Conservation (phyloP, 2,888 invertebrate genomes). For the Asteroscopus sphinx region DNA sequence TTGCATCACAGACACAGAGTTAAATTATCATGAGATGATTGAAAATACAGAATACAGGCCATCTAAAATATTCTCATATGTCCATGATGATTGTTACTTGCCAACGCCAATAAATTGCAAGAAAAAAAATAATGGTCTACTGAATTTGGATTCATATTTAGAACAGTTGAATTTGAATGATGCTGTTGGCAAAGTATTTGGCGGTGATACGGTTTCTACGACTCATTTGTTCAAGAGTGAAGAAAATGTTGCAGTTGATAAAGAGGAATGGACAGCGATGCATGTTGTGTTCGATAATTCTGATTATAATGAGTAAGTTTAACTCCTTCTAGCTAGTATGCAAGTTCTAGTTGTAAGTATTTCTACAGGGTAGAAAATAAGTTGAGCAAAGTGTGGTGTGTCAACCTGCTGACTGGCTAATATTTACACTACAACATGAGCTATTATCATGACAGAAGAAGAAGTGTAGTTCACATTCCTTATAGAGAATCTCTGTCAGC, state of each 20-base stretch:
- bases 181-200: slow-evolving; percentile 55
- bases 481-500: too few species aligned
- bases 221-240: slow-evolving; percentile 74
- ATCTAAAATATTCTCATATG: slow-evolving; percentile 88
- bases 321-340: not conserved
- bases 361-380: too few species aligned
- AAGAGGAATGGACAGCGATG: slow-evolving; percentile 79
- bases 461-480: too few species aligned
- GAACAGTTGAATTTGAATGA: slow-evolving; percentile 67
- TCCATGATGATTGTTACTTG: slow-evolving; percentile 88
- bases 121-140: slow-evolving; percentile 42
- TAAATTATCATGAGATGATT: slow-evolving; percentile 71
- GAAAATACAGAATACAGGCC: slow-evolving; percentile 71
- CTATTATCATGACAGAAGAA: too few species aligned
- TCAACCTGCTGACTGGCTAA: too few species aligned
- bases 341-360: not conserved
- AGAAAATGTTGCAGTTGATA: slow-evolving; percentile 63
- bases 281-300: slow-evolving; percentile 81
- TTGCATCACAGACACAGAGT: slow-evolving; percentile 90
- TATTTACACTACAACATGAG: too few species aligned
- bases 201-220: slow-evolving; percentile 68
- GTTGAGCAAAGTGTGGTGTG: too few species aligned
- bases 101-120: slow-evolving; percentile 71
- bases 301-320: slow-evolving; percentile 81
- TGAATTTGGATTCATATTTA: slow-evolving; percentile 66